Evolutionary conservation across 2,888 invertebrate genomes (phyloP).

Genomic region (Agrochola macilenta): DNA sequence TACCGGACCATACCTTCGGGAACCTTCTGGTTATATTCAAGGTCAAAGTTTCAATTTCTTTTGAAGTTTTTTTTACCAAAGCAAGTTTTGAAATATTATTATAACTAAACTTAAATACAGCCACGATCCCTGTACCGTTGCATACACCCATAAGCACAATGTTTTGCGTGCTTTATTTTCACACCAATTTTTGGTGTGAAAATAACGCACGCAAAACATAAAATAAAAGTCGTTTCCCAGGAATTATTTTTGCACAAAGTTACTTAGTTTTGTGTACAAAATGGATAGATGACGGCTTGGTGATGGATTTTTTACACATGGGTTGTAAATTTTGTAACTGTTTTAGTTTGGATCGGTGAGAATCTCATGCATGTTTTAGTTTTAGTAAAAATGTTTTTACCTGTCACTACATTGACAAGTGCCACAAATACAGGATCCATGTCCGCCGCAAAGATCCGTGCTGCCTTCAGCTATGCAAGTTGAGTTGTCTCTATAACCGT

Average conservation of each 20-base stretch:
- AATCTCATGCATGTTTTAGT: background rate
- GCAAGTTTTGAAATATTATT: background rate
- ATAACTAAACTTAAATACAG: background rate
- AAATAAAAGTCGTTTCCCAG: background rate
- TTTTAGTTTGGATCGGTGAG: background rate
- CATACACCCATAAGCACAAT: background rate
- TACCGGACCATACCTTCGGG: too few relatives aligned
- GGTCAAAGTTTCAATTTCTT: background rate
- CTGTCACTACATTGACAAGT: conserved; percentile 89
- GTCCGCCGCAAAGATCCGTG: conserved; percentile 77
- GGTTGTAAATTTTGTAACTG: background rate
- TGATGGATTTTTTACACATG: background rate
- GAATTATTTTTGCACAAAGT: background rate
- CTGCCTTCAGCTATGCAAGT: conserved; percentile 67
- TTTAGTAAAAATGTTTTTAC: conserved; percentile 57
- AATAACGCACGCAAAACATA: too few relatives aligned
- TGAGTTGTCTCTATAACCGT: conserved; percentile 54
- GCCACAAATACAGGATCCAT: conserved; percentile 91
- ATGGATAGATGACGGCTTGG: too few relatives aligned
- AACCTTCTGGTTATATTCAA: background rate
- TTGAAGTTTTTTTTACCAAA: background rate
- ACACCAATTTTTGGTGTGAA: too few relatives aligned
- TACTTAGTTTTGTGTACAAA: background rate
- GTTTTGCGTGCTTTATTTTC: background rate
- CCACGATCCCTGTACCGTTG: background rate